Base-by-base conservation (phyloP, 2,797 vertebrate species). In the Manis javanica region DNA sequence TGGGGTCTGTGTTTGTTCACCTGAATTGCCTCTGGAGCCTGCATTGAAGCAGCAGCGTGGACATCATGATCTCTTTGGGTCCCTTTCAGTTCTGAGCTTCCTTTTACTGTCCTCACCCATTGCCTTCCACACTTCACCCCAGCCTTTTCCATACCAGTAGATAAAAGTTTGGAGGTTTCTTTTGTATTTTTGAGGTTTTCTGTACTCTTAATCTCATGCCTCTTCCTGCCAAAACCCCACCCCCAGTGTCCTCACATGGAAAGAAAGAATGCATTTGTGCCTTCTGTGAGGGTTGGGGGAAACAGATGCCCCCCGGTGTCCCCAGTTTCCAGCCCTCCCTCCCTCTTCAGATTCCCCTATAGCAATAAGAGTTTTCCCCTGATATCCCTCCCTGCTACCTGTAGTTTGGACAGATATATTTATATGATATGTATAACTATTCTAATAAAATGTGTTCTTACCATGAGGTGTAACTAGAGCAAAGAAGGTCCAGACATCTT, bases 381-480 rank as follows among this genome's bases (percentile, higher is more conserved):
- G 23, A 14, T 72, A 53, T 66, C 29, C 81, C 11, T 89, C 49
- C 51, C 46, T 53, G 46, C 74, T 19, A 42, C 90, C 79, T 96
- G 95, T 97, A 98, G 97, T 97, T 95, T 97, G 94, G 87, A 96
- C 72, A 97, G 92, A 98, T 97, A 98, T 98, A 98, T 98, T 98
- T 98, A 98, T 98, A 98, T 98, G 94, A 97, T 95, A 97, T 84
- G 95, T 97, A 93, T 95, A 94, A 94, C 90, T 79, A 88, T 97
- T 98, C 97, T 98, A 96, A 95, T 97, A 96, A 98, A 97, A 96
- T 83, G 86, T 95, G 55, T 96, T 97, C 90, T 97, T 95, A 96
- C 51, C 87, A 74, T 64, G 29, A 81, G 24, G 34, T 39, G 16
- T 91, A 83, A 51, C 72, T 68, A 46, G 53, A 88, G 64, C 74